A percentile compares a stretch with the other conserved stretches of the same genome.
Evolutionary conservation across 1,140 invertebrate species (phyloP).

Genomic region (Luehdorfia chinensis): DNA sequence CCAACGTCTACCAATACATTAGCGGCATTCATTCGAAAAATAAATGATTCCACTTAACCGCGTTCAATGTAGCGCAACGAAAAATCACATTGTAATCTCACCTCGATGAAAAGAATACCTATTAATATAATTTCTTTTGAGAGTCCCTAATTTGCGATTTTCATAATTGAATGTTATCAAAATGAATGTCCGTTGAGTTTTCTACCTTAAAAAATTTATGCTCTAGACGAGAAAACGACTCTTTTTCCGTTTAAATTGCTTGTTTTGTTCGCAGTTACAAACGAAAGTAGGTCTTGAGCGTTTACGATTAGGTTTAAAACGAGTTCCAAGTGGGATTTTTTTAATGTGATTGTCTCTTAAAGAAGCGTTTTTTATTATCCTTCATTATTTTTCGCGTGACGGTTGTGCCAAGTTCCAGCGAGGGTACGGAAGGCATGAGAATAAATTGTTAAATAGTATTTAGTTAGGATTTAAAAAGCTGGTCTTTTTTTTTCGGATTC

Average conservation of each 20-base stretch:
- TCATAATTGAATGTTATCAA: constrained; percentile 53
- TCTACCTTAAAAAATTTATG: constrained; percentile 35
- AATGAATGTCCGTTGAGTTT: constrained; percentile 40
- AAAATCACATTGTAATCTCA: constrained; percentile 34
- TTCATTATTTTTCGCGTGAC: constrained; percentile 36
- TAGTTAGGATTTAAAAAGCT: constrained; percentile 2
- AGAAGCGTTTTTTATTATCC: constrained; percentile 37
- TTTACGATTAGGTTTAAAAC: constrained; percentile 21
- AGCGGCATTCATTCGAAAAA: constrained; percentile 30
- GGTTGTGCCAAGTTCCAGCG: constrained; percentile 4
- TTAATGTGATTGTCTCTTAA: constrained; percentile 42
- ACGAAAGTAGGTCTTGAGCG: constrained; percentile 26
- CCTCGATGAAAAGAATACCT: constrained; percentile 24
- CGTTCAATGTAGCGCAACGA: constrained; percentile 30
- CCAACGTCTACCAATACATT: constrained; percentile 29
- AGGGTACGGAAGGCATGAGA: constrained; percentile 9
- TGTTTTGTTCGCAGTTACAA: constrained; percentile 26
- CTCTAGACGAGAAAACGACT: constrained; percentile 25
- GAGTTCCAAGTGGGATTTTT: constrained; percentile 12
- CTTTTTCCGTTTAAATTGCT: constrained; percentile 33
- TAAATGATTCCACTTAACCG: constrained; percentile 29
- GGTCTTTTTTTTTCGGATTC: constrained; percentile 3
- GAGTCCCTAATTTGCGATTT: constrained; percentile 45
- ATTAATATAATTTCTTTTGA: constrained; percentile 33
- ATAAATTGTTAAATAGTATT: constrained; percentile 16